Percentiles rank a stretch among this genome's conserved stretches.
These are phyloP conservation scores for Gymnothorax javanicus DNA, from an alignment of 2,797 vertebrate genomes.

Conservation along the genomic window DNA sequence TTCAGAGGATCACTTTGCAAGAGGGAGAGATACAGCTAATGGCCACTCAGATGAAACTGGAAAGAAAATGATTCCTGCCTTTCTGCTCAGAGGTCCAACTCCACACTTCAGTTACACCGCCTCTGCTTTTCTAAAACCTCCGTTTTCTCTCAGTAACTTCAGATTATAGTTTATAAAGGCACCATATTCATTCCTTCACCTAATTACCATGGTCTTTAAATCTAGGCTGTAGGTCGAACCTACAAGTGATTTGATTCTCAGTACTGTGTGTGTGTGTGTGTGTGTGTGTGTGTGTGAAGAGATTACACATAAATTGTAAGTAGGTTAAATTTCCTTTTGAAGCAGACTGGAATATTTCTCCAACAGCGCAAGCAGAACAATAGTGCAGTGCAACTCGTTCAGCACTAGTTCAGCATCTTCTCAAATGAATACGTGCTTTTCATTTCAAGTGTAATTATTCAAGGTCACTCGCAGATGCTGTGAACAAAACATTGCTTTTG, in stretches of 20 bases:
- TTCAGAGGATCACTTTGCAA: neutral
- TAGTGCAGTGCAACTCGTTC: neutral
- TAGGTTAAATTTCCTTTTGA: neutral
- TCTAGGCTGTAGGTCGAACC: neutral
- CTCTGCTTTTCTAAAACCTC: neutral
- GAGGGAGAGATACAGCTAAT: neutral
- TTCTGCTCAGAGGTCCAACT: neutral
- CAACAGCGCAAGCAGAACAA: constrained; percentile 4
- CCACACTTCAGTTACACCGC: neutral
- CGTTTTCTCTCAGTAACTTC: neutral
- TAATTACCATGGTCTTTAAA: neutral
- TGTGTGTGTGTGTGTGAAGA: neutral
- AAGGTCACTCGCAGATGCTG: neutral
- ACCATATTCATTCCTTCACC: neutral
- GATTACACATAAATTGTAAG: neutral
- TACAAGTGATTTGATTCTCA: neutral
- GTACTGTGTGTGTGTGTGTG: neutral
- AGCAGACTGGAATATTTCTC: neutral
- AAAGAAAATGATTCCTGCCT: neutral
- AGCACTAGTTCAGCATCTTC: neutral
- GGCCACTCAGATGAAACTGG: neutral
- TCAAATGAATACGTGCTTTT: neutral
- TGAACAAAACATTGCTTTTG: neutral
- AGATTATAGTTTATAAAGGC: neutral
- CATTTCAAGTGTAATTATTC: neutral